Evolutionary conservation across 2,888 invertebrate genomes (phyloP), one percentile per base, ranked within the genome.

Genomic region (Troilus luridus): DNA sequence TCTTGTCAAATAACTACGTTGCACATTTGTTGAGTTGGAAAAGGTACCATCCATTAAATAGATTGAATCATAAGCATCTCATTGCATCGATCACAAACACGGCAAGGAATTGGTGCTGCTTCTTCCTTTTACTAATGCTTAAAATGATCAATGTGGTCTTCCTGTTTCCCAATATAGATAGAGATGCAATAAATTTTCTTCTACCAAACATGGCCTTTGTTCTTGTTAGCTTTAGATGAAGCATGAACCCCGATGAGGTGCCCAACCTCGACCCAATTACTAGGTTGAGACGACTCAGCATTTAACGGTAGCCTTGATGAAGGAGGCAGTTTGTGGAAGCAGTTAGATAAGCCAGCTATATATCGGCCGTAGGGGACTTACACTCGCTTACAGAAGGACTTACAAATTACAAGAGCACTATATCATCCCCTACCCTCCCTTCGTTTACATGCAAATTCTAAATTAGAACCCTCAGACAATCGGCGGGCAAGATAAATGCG

Each of bases 381-480:
- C 91, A 72, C 90, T 90, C 81, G 81, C 88, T 81, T 81, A 90
- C 77, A 88, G 67, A 41, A 24, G 59, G 72, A 72, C 91, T 91
- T 91, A 91, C 91, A 91, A 91, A 91, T 91, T 91, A 91, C 91
- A 91, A 88, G 88, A 54, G 62, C 54, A 56, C 58, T 91, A 64
- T 88, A 91, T 91, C 91, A 91, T 91, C 88, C 88, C 59, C 62
- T 54, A 58, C 24, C 67, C 67, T 54, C 27, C 90, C 92, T 93
- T 93, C 93, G 93, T 93, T 92, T 92, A 92, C 92, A 93, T 93
- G 93, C 92, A 93, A 92, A 93, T 93, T 92, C 93, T 93, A 92
- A 92, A 93, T 93, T 93, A 93, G 92, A 88, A 27, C 88, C 88
- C 56, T 67, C 58, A 77, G 88, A 90, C 90, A 90, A 90, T 90